Base-by-base conservation (phyloP, 2,888 invertebrate species). In the Uloborus plumipes region DNA sequence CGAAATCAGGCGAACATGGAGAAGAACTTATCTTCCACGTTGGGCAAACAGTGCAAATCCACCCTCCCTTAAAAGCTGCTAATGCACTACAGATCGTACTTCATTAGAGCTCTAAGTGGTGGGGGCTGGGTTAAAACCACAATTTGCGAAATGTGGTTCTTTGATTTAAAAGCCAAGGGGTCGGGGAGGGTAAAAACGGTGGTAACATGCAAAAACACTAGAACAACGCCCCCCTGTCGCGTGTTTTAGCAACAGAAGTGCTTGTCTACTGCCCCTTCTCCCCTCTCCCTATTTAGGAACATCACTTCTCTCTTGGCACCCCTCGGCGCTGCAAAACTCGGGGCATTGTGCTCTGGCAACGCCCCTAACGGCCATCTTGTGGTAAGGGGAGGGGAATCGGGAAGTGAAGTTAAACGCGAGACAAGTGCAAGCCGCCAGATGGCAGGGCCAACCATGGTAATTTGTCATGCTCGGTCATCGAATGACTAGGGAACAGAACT, bases 191-290 rank as follows among this genome's bases (percentile, higher is more conserved):
- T 22, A 73, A 66, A 72, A 58, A 75, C 13, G 49, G 26, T 22
- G 61, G 31, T 53, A 50, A 80, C 69, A 74, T 58, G 74, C 80
- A 80, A 80, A 80, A 80, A 80, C 80, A 80, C 80, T 74, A 62
- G 51, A 53, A 67, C 26, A 58, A 31, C 18, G 39, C 61, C 39
- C 70, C 70, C 79, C 49, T 31, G 66, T 47, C 39, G 78, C 11
- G 71, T 64, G 50, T n/a, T 49, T 18, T 55, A 64, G 69, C 31
- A 51, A 39, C 39, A 39, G 39, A 39, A 22, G 47, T 53, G 58
- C 39, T 62, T 18, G 53, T 65, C 22, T 55, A 65, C 55, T n/a
- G n/a, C 49, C 58, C 55, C 16, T 20, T 59, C 51, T 31, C 31
- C 55, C 31, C 51, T 64, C 47, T 79, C 31, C n/a, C 59, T 64